phyloP scores from a whole-genome alignment of 2,113 vertebrate genomes.

The Seriola rivoliana region DNA sequence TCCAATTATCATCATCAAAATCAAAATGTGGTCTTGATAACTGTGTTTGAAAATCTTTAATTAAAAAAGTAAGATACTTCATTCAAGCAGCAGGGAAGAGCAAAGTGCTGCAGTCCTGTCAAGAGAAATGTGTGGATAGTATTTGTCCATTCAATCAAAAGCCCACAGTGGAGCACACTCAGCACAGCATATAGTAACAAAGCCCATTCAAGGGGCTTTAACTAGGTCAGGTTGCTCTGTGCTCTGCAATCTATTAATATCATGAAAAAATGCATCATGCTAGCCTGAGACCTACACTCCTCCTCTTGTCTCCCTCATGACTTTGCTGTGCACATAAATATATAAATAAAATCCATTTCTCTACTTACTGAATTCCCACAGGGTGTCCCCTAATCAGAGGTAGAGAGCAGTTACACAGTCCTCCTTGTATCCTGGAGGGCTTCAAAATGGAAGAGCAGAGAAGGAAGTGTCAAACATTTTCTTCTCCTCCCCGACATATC shows the following conservation, averaged over 20 bases:
- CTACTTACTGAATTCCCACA: conserved; percentile 41
- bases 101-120: not conserved
- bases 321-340: conserved; percentile 40
- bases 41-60: not conserved
- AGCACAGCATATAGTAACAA: conserved; percentile 20
- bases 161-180: conserved; percentile 13
- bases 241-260: conserved; percentile 70
- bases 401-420: conserved; percentile 31
- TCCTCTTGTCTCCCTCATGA: conserved; percentile 53
- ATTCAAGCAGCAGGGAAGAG: not conserved
- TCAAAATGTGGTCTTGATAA: not conserved
- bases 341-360: conserved; percentile 51
- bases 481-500: conserved; percentile 53
- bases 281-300: conserved; percentile 44
- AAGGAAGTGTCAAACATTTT: conserved; percentile 66
- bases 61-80: not conserved
- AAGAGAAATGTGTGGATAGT: conserved; percentile 7
- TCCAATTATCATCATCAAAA: not conserved
- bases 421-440: conserved; percentile 23
- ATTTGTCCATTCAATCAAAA: conserved; percentile 25
- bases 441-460: conserved; percentile 33
- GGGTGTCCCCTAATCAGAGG: conserved; percentile 47
- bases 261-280: conserved; percentile 54
- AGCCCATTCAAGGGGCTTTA: conserved; percentile 66
- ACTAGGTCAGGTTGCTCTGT: conserved; percentile 71